Evolutionary conservation across 2,888 invertebrate genomes (phyloP).

Genomic region (Dendrolimus pini): DNA sequence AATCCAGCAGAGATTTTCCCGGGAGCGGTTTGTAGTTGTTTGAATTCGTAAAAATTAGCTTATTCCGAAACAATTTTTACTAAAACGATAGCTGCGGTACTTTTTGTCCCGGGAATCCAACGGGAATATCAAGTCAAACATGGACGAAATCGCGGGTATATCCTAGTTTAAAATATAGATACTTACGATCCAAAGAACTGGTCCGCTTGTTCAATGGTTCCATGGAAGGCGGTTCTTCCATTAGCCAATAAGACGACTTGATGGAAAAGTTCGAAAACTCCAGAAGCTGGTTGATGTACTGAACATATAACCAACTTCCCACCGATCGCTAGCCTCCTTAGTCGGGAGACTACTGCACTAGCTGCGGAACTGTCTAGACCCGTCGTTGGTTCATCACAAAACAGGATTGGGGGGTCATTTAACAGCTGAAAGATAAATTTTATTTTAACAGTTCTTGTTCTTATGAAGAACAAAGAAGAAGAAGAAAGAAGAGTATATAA

Average conservation of each 20-base stretch:
- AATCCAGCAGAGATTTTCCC: too few relatives aligned
- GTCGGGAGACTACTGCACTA: conserved; percentile 83
- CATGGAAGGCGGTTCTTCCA: conserved; percentile 87
- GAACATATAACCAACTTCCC: conserved; percentile 91
- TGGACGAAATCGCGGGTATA: too few relatives aligned
- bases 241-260: conserved; percentile 85
- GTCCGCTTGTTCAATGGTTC: conserved; percentile 81
- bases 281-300: conserved; percentile 94
- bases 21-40: too few relatives aligned
- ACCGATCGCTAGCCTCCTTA: conserved; percentile 78
- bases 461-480: too few relatives aligned
- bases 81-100: too few relatives aligned
- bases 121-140: too few relatives aligned
- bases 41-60: too few relatives aligned
- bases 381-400: conserved; percentile 96
- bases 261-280: conserved; percentile 89
- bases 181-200: conserved; percentile 82
- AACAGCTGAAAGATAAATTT: conserved; percentile 77
- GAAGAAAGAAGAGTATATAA: too few relatives aligned
- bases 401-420: conserved; percentile 91
- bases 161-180: conserved; percentile 5
- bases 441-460: too few relatives aligned
- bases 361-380: conserved; percentile 95
- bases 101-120: too few relatives aligned
- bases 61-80: too few relatives aligned